Evolutionary conservation across 2,888 invertebrate genomes (phyloP).

Genomic region (Linnaemya tessellans): DNA sequence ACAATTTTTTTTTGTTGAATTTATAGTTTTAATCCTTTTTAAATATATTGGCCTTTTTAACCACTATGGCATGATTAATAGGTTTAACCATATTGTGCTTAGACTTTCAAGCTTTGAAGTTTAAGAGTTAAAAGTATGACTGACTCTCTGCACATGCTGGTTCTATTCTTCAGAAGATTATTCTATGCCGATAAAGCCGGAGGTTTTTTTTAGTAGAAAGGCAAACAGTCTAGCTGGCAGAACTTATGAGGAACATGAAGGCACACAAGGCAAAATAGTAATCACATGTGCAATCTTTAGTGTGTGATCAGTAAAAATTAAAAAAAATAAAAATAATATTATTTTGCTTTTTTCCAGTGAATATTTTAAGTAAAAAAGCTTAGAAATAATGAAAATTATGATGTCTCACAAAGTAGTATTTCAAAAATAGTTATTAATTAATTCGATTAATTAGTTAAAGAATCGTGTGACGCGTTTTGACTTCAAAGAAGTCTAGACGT

Average conservation of each 20-base stretch:
- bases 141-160: background rate
- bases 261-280: background rate
- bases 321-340: background rate
- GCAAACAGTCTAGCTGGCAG: conserved; percentile 1
- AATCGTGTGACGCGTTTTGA: too few species aligned
- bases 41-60: conserved; percentile 56
- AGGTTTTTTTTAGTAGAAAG: conserved; percentile 6
- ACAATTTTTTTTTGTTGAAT: background rate
- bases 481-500: too few species aligned
- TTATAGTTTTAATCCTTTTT: conserved; percentile 59
- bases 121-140: conserved; percentile 8
- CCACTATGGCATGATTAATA: conserved; percentile 70
- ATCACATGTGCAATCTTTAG: conserved; percentile 32
- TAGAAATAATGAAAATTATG: background rate
- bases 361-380: background rate
- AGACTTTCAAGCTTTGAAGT: conserved; percentile 42
- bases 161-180: conserved; percentile 55
- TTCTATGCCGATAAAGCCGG: conserved; percentile 55
- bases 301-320: conserved; percentile 30
- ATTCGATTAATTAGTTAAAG: too few species aligned
- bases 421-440: background rate
- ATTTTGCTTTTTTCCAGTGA: background rate
- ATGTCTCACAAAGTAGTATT: background rate
- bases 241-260: background rate
- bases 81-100: conserved; percentile 53